Conservation (phyloP, 1,140 invertebrate species). For the Dreissena polymorpha region DNA sequence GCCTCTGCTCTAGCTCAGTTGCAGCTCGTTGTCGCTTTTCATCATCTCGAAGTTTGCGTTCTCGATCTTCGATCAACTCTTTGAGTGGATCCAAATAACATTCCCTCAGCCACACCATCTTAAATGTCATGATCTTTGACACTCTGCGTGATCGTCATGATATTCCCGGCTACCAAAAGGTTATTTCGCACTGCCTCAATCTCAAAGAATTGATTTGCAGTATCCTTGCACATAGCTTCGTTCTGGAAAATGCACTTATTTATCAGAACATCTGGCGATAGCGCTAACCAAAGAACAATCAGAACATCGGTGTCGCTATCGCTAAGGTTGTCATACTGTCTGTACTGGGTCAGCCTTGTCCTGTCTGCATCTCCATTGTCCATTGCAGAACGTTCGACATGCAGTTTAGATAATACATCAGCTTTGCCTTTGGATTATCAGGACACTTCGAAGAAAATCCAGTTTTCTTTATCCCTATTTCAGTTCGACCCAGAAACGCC, state of each 20-base stretch:
- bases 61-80: not conserved
- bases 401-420: conserved; percentile 29
- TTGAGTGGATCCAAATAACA: conserved; percentile 25
- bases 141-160: conserved; percentile 51
- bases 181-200: conserved; percentile 50
- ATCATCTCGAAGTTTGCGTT: not conserved
- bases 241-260: conserved; percentile 63
- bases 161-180: conserved; percentile 56
- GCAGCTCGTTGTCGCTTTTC: too few species aligned
- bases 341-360: conserved; percentile 46
- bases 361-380: conserved; percentile 36
- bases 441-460: not conserved
- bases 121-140: conserved; percentile 55
- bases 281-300: not conserved
- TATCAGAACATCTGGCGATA: conserved; percentile 14
- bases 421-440: conserved; percentile 7
- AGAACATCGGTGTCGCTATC: not conserved
- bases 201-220: conserved; percentile 61
- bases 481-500: not conserved
- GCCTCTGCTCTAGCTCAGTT: too few species aligned
- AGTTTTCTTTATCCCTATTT: not conserved
- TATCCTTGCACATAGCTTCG: conserved; percentile 58
- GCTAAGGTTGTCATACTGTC: conserved; percentile 44
- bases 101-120: conserved; percentile 27
- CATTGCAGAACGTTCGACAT: conserved; percentile 7